Evolutionary conservation across 2,888 invertebrate genomes (phyloP), one percentile per base, ranked within the genome.

Genomic region (Strigamia maritima): DNA sequence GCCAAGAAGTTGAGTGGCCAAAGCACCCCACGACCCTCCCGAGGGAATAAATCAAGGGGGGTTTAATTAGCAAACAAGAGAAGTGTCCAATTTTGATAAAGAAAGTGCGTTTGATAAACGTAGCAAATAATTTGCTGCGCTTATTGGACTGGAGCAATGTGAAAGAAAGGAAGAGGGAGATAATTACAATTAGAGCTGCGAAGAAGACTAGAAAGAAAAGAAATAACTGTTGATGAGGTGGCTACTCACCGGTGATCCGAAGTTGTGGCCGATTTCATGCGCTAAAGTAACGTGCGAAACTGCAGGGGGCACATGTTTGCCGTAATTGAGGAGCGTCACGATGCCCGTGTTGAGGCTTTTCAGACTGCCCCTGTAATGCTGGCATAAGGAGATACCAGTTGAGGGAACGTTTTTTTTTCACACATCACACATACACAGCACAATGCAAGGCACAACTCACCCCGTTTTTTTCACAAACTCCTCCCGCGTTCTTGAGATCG

Each of bases 191-290:
- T 3, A n/a, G n/a, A n/a, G n/a, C n/a, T n/a, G 19, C 70, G 22
- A 7, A 74, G 75, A 6, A 74, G 35, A 74, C n/a, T 74, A 19
- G n/a, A 19, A 19, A 24, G 19, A 76, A 78, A 35, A 79, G 44
- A 54, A 76, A 12, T 77, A n/a, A 74, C 7, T 60, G 28, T 44
- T 44, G 44, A 44, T n/a, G 44, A 49, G 22, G 19, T 12, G 77
- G 16, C 1, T 28, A 89, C 90, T 90, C 88, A 95, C 95, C 86
- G 97, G 97, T 78, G 96, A 96, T 82, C 98, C 98, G 86, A 99
- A 98, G 88, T 98, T 99, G 88, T 99, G 98, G 80, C 98, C 99
- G 84, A 99, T 97, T 89, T 99, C 99, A 87, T 99, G 99, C 19
- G 98, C 98, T 82, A 99, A 90, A 3, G 98, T 99, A 82, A 98